phyloP scores from a whole-genome alignment of 2,113 vertebrate species.

The Lutjanus erythropterus region DNA sequence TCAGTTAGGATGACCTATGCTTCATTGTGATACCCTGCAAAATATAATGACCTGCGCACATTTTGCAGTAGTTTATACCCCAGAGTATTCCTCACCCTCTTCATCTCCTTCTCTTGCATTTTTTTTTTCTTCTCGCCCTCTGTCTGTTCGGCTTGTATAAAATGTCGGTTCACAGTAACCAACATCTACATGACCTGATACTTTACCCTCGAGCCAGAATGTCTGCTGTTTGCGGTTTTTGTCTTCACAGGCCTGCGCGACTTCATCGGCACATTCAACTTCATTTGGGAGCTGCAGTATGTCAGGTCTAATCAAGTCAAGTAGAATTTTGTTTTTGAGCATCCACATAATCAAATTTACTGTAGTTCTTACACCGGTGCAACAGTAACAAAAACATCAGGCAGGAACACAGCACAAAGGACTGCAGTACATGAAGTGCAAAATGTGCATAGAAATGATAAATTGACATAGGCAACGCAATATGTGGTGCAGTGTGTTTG shows the following conservation, averaged over 20 bases:
- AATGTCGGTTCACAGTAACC: constrained; percentile 1
- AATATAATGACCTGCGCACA: background rate
- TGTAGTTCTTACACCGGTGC: background rate
- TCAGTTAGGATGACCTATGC: background rate
- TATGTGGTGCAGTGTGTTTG: too few species aligned
- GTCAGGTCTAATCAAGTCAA: constrained; percentile 31
- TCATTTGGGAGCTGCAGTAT: constrained; percentile 18
- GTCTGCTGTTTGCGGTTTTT: constrained; percentile 24
- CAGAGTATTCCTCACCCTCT: background rate
- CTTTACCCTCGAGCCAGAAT: constrained; percentile 2
- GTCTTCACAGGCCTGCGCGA: constrained; percentile 1
- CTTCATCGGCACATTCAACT: background rate
- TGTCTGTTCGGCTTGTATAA: constrained; percentile 26
- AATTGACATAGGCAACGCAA: too few species aligned
- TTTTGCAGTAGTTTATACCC: background rate
- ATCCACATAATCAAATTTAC: background rate
- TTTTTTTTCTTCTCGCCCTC: background rate
- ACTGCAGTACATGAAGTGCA: background rate
- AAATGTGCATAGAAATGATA: background rate
- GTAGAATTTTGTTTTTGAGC: background rate
- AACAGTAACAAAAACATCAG: background rate
- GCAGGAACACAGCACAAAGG: background rate
- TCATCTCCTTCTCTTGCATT: too few species aligned
- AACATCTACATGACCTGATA: background rate
- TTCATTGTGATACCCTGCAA: background rate